phyloP scores from a whole-genome alignment of 2,797 vertebrate genomes.

The Rhynchotus rufescens region DNA sequence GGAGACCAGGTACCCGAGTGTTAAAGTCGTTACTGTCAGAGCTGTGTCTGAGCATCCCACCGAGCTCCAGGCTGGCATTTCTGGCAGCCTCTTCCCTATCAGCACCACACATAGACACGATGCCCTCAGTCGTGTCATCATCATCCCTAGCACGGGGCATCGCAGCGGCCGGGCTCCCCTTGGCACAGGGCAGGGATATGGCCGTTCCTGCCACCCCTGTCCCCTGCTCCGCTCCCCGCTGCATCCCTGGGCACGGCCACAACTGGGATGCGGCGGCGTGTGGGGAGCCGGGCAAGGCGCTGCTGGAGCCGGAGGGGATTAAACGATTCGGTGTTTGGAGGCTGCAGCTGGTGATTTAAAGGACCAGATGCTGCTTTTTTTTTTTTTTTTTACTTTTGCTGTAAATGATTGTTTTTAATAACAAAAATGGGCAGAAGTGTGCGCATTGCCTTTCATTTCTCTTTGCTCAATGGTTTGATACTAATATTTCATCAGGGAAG shows the following conservation, averaged over 20 bases:
- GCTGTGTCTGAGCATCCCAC: rapidly evolving
- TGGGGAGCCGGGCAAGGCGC: slow-evolving; percentile 5
- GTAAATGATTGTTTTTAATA: not conserved
- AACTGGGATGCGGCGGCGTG: not conserved
- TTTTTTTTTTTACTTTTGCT: not conserved
- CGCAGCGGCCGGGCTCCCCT: rapidly evolving
- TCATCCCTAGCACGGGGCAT: rapidly evolving
- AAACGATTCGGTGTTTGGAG: slow-evolving; percentile 11
- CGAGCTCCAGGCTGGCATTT: not conserved
- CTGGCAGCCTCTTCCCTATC: not conserved
- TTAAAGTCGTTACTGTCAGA: not conserved
- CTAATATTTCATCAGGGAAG: not conserved
- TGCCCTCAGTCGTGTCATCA: not conserved
- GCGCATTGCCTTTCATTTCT: not conserved
- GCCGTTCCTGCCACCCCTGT: not conserved
- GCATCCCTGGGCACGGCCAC: not conserved
- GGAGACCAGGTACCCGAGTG: not conserved
- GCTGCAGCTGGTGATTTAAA: slow-evolving; percentile 35
- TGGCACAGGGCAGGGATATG: no score
- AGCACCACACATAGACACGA: rapidly evolving
- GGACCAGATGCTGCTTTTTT: not conserved
- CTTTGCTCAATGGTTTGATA: not conserved
- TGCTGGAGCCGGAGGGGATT: not conserved
- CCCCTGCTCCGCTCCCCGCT: not conserved
- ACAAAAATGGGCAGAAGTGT: not conserved